phyloP scores from a whole-genome alignment of 2,113 vertebrate species.

The Lepus europaeus region DNA sequence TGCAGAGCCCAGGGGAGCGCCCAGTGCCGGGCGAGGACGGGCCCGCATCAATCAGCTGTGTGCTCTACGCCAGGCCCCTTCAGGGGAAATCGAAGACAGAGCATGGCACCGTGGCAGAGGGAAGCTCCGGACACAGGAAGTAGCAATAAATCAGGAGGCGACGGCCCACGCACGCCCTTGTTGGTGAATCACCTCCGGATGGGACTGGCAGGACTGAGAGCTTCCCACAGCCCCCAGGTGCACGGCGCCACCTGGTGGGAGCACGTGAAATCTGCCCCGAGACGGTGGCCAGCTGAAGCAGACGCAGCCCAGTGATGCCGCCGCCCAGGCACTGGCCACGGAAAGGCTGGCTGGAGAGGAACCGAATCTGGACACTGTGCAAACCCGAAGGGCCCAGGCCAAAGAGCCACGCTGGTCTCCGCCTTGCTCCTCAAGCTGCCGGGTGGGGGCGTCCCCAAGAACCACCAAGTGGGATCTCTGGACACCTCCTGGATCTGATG shows the following conservation, averaged over 20 bases:
- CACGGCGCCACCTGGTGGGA: background rate
- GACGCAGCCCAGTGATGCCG: background rate
- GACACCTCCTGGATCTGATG: background rate
- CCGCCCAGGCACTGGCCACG: background rate
- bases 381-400: background rate
- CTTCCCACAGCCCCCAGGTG: background rate
- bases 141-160: background rate
- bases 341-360: background rate
- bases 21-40: background rate
- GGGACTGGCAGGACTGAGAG: background rate
- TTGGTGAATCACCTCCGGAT: background rate
- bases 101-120: background rate
- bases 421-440: background rate
- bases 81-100: background rate
- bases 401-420: background rate
- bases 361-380: background rate
- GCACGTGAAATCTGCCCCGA: background rate
- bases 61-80: background rate
- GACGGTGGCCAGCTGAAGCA: background rate
- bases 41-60: background rate
- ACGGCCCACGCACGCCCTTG: background rate
- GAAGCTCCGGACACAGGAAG: background rate
- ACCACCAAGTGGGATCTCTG: background rate
- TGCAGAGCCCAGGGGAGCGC: rapidly evolving
- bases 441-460: background rate